These are phyloP conservation scores for Trypoxylon attenuatum DNA, from an alignment of 2,888 invertebrate species.

Conservation along the genomic window DNA sequence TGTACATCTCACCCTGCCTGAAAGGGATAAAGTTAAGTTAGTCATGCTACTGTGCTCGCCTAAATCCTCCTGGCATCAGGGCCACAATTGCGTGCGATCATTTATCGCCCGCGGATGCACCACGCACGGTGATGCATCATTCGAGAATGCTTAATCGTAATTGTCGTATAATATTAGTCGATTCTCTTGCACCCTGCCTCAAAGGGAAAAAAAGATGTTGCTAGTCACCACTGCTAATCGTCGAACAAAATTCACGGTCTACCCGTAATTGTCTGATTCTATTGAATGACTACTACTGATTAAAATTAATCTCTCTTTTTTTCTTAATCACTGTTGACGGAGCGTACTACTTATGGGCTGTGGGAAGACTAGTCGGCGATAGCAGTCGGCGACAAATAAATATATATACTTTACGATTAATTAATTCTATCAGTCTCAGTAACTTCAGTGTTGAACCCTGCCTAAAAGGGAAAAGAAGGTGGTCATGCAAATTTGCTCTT, in stretches of 20 bases:
- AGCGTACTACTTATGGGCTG: too few species aligned
- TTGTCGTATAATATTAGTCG: constrained; percentile 58
- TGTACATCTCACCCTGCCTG: constrained; percentile 61
- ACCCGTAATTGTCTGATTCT: too few species aligned
- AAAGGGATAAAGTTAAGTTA: constrained; percentile 66
- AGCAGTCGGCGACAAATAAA: constrained; percentile 50
- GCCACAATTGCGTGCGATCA: constrained; percentile 45
- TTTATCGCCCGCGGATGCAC: constrained; percentile 17
- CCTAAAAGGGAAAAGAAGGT: constrained; percentile 66
- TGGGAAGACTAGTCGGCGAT: constrained; percentile 13
- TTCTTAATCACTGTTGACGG: too few species aligned
- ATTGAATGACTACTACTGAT: too few species aligned
- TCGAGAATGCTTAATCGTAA: constrained; percentile 59
- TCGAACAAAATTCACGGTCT: too few species aligned
- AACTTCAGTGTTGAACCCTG: constrained; percentile 65
- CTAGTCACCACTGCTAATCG: constrained; percentile 39
- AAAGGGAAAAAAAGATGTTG: constrained; percentile 65
- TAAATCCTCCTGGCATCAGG: constrained; percentile 59
- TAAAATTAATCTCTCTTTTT: too few species aligned
- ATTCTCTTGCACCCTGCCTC: constrained; percentile 65
- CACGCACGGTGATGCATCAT: constrained; percentile 36
- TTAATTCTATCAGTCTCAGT: constrained; percentile 70
- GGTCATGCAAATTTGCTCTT: constrained; percentile 69
- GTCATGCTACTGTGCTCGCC: constrained; percentile 67
- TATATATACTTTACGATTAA: constrained; percentile 64